Percentiles rank a stretch among this genome's conserved stretches.
These are phyloP conservation scores for Hydrozoanthus tunicans DNA, from an alignment of 64 coral and sea anemone species.

Conservation along the genomic window DNA sequence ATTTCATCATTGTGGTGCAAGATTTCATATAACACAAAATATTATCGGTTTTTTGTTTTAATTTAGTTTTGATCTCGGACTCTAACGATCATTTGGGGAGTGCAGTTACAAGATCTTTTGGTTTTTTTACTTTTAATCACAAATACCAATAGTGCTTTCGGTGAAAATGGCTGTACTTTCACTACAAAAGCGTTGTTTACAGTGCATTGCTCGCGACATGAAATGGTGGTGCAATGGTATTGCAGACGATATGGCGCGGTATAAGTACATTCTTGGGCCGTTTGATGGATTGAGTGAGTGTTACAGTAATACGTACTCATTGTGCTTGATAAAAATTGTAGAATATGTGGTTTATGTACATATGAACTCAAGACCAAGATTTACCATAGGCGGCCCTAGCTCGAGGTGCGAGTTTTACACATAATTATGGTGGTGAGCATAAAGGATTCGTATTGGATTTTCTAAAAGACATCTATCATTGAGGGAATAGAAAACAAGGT, in stretches of 20 bases:
- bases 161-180: slow-evolving; percentile 29
- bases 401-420: too few species aligned
- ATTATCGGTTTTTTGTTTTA: neutral
- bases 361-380: too few species aligned
- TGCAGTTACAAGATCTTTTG: neutral
- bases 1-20: slow-evolving; percentile 29
- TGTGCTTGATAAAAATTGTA: too few species aligned
- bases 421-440: too few species aligned
- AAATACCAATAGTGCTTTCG: neutral
- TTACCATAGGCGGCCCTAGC: too few species aligned
- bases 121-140: neutral
- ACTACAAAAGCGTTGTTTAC: slow-evolving; percentile 57
- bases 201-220: slow-evolving; percentile 71
- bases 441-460: too few species aligned
- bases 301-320: neutral
- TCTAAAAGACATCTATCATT: too few species aligned
- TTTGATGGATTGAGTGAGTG: slow-evolving; percentile 80
- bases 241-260: slow-evolving; percentile 42
- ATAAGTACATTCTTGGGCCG: slow-evolving; percentile 75
- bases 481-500: too few species aligned
- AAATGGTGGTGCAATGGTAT: slow-evolving; percentile 50
- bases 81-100: neutral
- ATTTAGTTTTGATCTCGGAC: neutral
- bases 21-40: neutral
- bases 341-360: too few species aligned